Conservation (phyloP, 2,888 invertebrate species). For the Pecten maximus region DNA sequence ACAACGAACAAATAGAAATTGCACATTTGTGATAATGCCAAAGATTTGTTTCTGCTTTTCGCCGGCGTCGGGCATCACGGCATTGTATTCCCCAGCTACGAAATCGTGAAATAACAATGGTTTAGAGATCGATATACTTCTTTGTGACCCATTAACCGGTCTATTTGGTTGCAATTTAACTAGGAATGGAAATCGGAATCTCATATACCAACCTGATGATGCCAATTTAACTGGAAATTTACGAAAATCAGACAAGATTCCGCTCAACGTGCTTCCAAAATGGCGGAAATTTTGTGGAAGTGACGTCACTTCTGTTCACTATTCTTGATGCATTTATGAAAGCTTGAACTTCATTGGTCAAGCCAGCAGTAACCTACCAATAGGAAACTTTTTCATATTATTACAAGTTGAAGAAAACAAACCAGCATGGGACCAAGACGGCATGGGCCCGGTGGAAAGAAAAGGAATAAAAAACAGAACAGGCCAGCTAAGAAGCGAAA, state of each 20-base stretch:
- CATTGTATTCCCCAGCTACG: not conserved
- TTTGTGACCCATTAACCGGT: not conserved
- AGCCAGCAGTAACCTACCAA: not conserved
- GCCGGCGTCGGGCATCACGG: slow-evolving; percentile 2
- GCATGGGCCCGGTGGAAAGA: not conserved
- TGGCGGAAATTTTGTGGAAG: slow-evolving; percentile 12
- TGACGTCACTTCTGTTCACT: not conserved
- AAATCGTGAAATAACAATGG: not conserved
- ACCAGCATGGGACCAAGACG: slow-evolving; percentile 30
- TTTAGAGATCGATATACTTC: not conserved
- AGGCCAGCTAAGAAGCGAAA: not conserved
- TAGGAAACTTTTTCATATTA: not conserved
- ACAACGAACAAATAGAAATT: no score
- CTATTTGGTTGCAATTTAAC: no score
- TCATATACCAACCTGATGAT: slow-evolving; percentile 11
- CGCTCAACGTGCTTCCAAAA: not conserved
- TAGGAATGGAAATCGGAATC: not conserved
- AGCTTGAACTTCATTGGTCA: not conserved
- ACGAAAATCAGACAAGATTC: not conserved
- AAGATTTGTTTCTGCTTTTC: not conserved
- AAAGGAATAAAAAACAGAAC: not conserved
- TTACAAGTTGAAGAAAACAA: not conserved
- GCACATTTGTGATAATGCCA: not conserved
- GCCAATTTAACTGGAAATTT: not conserved
- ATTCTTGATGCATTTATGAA: not conserved